Conservation (phyloP, 2,113 vertebrate species). For the Casuarius casuarius region DNA sequence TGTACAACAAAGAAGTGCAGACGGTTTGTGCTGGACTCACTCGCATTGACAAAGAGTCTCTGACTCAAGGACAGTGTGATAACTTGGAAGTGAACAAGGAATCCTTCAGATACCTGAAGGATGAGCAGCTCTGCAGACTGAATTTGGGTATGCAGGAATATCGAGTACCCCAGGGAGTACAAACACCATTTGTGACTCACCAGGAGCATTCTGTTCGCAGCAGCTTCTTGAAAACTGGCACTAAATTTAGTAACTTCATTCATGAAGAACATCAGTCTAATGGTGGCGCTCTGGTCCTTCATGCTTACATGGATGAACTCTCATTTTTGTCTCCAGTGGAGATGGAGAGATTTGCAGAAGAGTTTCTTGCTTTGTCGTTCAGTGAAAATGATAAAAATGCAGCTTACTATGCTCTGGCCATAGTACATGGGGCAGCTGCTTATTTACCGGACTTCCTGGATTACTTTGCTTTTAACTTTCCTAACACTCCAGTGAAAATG, state of each 20-base stretch:
- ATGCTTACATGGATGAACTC: constrained; percentile 96
- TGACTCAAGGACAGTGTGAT: constrained; percentile 75
- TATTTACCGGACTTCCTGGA: constrained; percentile 98
- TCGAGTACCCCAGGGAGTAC: constrained; percentile 82
- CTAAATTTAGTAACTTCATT: constrained; percentile 89
- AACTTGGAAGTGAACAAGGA: constrained; percentile 79
- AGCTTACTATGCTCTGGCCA: constrained; percentile 90
- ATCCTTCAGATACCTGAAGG: constrained; percentile 82
- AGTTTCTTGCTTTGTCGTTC: constrained; percentile 94
- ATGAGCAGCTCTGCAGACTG: constrained; percentile 80
- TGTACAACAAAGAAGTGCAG: constrained; percentile 93
- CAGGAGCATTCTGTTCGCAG: constrained; percentile 95
- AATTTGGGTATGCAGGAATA: constrained; percentile 82
- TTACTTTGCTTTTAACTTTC: constrained; percentile 99
- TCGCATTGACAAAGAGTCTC: constrained; percentile 72
- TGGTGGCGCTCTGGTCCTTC: constrained; percentile 92
- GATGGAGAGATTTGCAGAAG: constrained; percentile 92
- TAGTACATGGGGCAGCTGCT: constrained; percentile 93
- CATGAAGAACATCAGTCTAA: constrained; percentile 96
- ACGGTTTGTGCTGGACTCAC: constrained; percentile 86
- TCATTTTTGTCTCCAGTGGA: constrained; percentile 90
- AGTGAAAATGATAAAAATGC: constrained; percentile 90
- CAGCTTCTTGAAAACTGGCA: constrained; percentile 89
- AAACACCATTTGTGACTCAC: constrained; percentile 89
- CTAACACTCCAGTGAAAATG: constrained; percentile 98